Evolutionary conservation across 2,888 invertebrate genomes (phyloP), one percentile per base, ranked within the genome.

Genomic region (Mycalesis mineus): DNA sequence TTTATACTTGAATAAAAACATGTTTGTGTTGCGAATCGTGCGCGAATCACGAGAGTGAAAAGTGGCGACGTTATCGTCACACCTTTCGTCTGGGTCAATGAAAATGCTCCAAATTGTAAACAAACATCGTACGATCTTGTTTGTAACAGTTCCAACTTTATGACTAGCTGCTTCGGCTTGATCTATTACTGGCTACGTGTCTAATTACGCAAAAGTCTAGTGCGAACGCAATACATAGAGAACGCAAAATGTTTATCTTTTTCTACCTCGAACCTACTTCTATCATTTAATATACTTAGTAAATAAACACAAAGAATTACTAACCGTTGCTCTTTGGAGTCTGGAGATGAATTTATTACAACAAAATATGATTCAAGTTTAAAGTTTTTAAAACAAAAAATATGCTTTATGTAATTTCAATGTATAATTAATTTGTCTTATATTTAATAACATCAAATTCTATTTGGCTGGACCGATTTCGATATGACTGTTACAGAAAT

Each of bases 91-190:
- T 71, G 64, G 67, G 56, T 69, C 76, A 73, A 70, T 76, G 71
- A 69, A 64, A 71, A 68, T 65, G 63, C 62, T 61, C 48, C 59
- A 57, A 72, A 69, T 66, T 68, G 78, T 79, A 82, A 83, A 81
- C 73, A 84, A 80, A 81, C 68, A 82, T 82, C 84, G 80, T 82
- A 82, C 68, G 83, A 83, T 81, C 69, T 52, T 50, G 55, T 71
- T 80, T 81, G 78, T 60, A 67, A 70, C 60, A 22, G 70, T 64
- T 73, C 79, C 80, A 80, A 57, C 55, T 39, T 28, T 39, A 51
- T 22, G 31, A 39, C 15, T 36, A 29, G 37, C 15, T 4, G 11
- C 36, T 22, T 22, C 22, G 33, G 33, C 29, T 50, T 50, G 29
- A 11, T 55, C 39, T 55, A 58, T 55, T 42, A 40, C 6, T 33